Conservation (phyloP, 2,113 vertebrate genomes). For the Erythrocercus mccallii region DNA sequence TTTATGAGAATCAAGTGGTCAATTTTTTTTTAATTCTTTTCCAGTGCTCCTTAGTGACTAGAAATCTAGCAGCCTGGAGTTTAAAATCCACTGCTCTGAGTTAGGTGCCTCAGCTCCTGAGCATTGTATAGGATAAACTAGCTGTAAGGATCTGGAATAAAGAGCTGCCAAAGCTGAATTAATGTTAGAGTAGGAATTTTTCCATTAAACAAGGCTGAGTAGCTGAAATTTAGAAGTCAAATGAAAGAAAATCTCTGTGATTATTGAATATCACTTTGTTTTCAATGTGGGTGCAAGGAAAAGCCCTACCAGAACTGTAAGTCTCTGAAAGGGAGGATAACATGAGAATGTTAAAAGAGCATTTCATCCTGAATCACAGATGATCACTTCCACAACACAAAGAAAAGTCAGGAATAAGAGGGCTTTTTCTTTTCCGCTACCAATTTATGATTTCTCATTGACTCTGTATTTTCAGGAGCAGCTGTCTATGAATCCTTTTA, state of each 20-base stretch:
- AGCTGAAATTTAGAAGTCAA: neutral
- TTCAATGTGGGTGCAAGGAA: neutral
- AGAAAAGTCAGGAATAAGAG: neutral
- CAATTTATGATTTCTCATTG: neutral
- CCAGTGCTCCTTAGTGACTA: neutral
- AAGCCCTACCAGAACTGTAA: neutral
- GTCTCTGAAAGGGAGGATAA: neutral
- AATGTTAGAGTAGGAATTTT: neutral
- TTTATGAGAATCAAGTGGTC: neutral
- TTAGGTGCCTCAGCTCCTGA: neutral
- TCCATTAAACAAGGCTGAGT: neutral
- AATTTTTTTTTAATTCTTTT: neutral
- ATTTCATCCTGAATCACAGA: neutral
- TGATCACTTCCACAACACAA: neutral
- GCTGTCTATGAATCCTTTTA: neutral
- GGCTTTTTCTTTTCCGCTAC: accelerated
- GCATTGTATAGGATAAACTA: neutral
- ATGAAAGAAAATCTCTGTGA: neutral
- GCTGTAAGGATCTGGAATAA: neutral
- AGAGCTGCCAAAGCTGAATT: neutral
- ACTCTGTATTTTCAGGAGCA: neutral
- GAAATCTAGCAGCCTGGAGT: neutral
- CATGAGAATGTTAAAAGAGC: neutral
- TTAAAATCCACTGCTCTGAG: neutral
- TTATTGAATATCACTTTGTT: neutral